Base-by-base conservation (phyloP, 2,113 vertebrate species). In the Ailuropoda melanoleuca region DNA sequence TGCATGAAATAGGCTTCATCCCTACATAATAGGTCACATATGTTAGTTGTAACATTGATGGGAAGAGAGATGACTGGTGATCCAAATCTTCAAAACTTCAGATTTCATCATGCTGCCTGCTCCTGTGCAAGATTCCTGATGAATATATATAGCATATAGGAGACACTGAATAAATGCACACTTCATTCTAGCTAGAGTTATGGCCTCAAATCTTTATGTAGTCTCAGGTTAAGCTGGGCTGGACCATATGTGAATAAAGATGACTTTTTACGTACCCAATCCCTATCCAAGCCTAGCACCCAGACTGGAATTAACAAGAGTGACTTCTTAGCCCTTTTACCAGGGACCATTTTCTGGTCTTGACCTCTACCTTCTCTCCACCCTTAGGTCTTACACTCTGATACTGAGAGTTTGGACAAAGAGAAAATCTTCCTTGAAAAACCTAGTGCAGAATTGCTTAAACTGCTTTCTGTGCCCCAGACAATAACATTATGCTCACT, bases 31-130 rank as follows among this genome's bases (percentile, higher is more conserved):
- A 39, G 26, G 43, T 84, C 48, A 88, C 18, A 8, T 82, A 39
- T 55, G 24, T 78, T 88, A 88, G 48, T 91, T 39, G 46, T 75
- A 93, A 48, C 37, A 87, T 37, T 86, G 29, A 94, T 21, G 31
- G 48, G 60, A 90, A 93, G 34, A 72, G 48, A 78, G 8, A 87
- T 72, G 89, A 19, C 19, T 96, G 17, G 34, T 24, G 81, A 90
- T 74, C 19, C 39, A 96, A 55, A 84, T 89, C n/a, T 50, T 91
- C 10, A 34, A 56, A 88, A 86, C 60, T 95, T 92, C 53, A 77
- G 19, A 46, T 53, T 93, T 39, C 39, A 39, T 94, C 29, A 55
- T 48, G 2, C 12, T 31, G 6, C 62, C 10, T 70, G 19, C 26
- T 92, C 24, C 62, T 87, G 6, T 90, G 77, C 15, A 17, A 55